Conservation (phyloP, 2,888 invertebrate genomes). For the Pterostichus madidus region DNA sequence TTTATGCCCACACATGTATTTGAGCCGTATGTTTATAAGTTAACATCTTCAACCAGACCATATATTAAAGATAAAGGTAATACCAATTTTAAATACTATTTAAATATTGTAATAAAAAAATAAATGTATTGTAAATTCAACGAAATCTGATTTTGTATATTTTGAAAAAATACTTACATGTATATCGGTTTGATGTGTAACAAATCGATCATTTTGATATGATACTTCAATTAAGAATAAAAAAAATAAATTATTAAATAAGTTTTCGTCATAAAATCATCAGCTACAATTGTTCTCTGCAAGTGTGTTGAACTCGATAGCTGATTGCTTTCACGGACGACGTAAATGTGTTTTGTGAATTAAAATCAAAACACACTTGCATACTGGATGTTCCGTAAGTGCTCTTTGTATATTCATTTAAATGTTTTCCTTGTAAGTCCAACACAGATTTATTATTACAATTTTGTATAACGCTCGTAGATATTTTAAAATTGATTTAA, state of each 20-base stretch:
- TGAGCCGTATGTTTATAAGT: slow-evolving; percentile 39
- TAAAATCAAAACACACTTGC: slow-evolving; percentile 63
- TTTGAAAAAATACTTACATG: slow-evolving; percentile 14
- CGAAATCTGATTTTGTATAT: slow-evolving; percentile 29
- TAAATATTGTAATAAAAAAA: slow-evolving; percentile 9
- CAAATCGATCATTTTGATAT: slow-evolving; percentile 26
- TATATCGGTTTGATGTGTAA: slow-evolving; percentile 16
- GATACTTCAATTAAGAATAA: background rate
- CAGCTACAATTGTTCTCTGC: slow-evolving; percentile 59
- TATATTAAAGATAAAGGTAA: background rate
- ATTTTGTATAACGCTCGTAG: slow-evolving; percentile 26
- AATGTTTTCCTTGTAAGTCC: slow-evolving; percentile 59
- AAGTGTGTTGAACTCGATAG: slow-evolving; percentile 54
- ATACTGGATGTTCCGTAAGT: slow-evolving; percentile 65
- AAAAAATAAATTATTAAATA: slow-evolving; percentile 21
- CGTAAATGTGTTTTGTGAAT: slow-evolving; percentile 60
- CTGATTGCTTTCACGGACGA: slow-evolving; percentile 56
- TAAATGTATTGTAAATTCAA: slow-evolving; percentile 32
- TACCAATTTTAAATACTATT: slow-evolving; percentile 4
- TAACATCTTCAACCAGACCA: slow-evolving; percentile 65
- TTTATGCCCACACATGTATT: slow-evolving; percentile 52
- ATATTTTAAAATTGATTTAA: background rate
- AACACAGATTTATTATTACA: slow-evolving; percentile 50
- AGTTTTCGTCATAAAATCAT: slow-evolving; percentile 37
- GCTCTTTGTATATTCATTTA: slow-evolving; percentile 63